Conservation (phyloP, 2,888 invertebrate species). For the Xestia c-nigrum region DNA sequence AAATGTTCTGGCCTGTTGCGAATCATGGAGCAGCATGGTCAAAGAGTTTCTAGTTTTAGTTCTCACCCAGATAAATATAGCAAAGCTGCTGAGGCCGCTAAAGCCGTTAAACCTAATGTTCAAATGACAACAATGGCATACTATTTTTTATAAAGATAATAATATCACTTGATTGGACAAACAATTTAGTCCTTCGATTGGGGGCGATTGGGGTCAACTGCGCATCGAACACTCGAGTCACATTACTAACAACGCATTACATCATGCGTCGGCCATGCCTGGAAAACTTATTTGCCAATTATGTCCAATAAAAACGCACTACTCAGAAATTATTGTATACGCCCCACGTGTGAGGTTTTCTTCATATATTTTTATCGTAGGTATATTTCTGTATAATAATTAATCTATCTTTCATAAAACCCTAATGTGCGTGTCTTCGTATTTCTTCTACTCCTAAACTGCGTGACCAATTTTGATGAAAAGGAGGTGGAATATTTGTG, state of each 20-base stretch:
- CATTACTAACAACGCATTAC: slow-evolving; percentile 78
- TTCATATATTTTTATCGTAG: slow-evolving; percentile 20
- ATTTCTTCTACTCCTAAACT: background rate
- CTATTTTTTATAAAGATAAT: slow-evolving; percentile 63
- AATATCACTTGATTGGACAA: slow-evolving; percentile 80
- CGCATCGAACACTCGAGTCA: slow-evolving; percentile 83
- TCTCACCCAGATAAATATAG: background rate
- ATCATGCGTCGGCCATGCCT: slow-evolving; percentile 79
- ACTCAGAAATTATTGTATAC: slow-evolving; percentile 57
- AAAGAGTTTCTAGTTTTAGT: background rate
- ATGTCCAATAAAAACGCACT: slow-evolving; percentile 68
- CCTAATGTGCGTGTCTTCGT: background rate
- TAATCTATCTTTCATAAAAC: background rate
- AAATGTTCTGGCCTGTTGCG: background rate
- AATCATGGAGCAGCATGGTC: background rate
- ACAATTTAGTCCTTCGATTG: slow-evolving; percentile 90
- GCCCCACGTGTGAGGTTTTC: slow-evolving; percentile 50
- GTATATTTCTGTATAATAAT: background rate
- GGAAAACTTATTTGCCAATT: slow-evolving; percentile 81
- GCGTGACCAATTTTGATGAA: background rate
- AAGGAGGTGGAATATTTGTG: background rate
- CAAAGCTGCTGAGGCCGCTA: background rate
- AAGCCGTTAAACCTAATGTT: slow-evolving; percentile 13
- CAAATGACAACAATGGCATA: slow-evolving; percentile 40
- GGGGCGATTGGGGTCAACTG: slow-evolving; percentile 89